Evolutionary conservation across 1,140 invertebrate genomes (phyloP), one percentile per base, ranked within the genome.

Genomic region (Platyscapa corneri): DNA sequence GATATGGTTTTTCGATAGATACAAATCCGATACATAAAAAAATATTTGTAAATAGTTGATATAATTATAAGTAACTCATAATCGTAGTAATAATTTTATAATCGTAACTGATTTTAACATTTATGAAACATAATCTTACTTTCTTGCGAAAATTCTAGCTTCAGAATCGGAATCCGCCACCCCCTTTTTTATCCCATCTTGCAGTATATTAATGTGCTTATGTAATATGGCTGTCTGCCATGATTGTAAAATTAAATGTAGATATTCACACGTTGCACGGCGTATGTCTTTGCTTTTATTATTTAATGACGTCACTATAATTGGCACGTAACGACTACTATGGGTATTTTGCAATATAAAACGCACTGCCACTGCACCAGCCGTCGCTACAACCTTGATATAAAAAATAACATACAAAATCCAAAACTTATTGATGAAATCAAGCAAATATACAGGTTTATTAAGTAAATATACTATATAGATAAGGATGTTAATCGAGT

Each of bases 231-330:
- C 94, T 0, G 96, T 95, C 46, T 96, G 95, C 98, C 98, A 99
- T 16, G 95, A 96, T 88, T 97, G 96, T 84, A 99, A 93, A 75
- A 99, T 94, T 84, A 97, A 93, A 85, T 97, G 96, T 42, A 99
- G 92, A 90, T 98, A 96, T 92, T 99, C 98, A 91, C 96, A 98
- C 79, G 95, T 95, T 20, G 95, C 94, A 76, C 96, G 94, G 64
- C 98, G 94, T 89, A 99, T 99, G 83, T 99, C 97, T 94, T 97
- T 98, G 84, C 97, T 98, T 92, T 99, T 99, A 86, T 97, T 96
- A 78, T 94, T 95, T 74, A 98, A 90, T 89, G 97, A 97, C 42
- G 95, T 94, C 3, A 96, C 96, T n/a, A 99, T 95, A 87, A 98
- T 96, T 75, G 98, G 97, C 84, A 99, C 95, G 56, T 99, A 94